phyloP scores from a whole-genome alignment of 2,888 invertebrate genomes.

The Aporophyla nigra region DNA sequence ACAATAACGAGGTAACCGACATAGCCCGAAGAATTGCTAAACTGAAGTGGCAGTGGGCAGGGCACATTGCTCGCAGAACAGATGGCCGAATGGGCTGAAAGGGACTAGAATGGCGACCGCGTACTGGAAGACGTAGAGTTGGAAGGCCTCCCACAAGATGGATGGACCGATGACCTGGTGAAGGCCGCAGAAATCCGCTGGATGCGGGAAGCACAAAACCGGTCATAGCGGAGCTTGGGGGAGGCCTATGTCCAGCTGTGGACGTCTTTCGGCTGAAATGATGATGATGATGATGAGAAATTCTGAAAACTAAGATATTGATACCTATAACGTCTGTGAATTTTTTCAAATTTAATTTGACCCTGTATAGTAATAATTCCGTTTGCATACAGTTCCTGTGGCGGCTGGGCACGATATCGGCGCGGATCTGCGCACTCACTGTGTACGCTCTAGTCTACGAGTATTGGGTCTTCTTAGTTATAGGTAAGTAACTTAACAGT shows the following conservation, averaged over 20 bases:
- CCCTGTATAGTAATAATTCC: background rate
- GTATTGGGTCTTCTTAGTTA: constrained; percentile 95
- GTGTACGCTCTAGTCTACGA: constrained; percentile 96
- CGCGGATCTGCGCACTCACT: constrained; percentile 95
- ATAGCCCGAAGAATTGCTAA: no score
- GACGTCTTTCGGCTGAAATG: background rate
- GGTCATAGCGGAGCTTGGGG: no score
- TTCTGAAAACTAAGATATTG: background rate
- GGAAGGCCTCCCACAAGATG: no score
- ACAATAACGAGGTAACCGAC: no score
- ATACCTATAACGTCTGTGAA: background rate
- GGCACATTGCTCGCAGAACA: no score
- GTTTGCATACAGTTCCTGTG: constrained; percentile 91
- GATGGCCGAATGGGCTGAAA: no score
- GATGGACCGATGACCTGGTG: no score
- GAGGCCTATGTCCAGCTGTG: background rate
- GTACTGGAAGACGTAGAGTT: no score
- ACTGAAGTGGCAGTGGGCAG: no score
- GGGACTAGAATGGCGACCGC: no score
- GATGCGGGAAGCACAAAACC: no score
- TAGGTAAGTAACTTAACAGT: constrained; percentile 81
- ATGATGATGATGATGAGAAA: background rate
- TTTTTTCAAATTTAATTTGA: background rate
- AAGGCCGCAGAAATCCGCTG: no score
- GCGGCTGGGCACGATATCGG: constrained; percentile 96